These are phyloP conservation scores for Dascillus cervinus DNA, from an alignment of 2,888 invertebrate species.

Conservation along the genomic window DNA sequence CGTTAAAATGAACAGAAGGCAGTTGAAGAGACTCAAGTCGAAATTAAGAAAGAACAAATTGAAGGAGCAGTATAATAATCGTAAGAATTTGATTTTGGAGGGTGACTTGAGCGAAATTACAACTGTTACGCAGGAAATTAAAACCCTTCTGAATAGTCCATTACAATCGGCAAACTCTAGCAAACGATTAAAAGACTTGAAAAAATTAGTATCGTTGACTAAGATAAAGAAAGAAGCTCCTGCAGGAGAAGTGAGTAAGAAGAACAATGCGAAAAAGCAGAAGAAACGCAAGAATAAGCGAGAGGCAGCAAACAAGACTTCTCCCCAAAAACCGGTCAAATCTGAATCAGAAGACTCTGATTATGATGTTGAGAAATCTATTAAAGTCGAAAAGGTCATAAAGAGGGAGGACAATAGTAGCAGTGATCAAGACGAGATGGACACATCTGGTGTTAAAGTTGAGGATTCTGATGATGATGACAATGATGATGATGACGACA, in stretches of 20 bases:
- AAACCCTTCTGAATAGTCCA: no score
- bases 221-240: background rate
- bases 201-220: background rate
- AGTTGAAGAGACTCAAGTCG: no score
- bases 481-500: no score
- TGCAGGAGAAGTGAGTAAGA: background rate
- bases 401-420: background rate
- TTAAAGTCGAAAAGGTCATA: background rate
- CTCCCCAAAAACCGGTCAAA: background rate
- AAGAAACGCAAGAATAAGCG: background rate
- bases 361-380: conserved; percentile 11
- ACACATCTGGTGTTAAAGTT: background rate
- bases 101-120: no score
- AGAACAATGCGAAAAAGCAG: background rate
- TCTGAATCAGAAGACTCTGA: conserved; percentile 10
- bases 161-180: no score
- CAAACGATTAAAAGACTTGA: background rate
- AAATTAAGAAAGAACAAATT: no score
- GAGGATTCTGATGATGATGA: background rate
- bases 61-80: no score
- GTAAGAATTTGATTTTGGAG: no score
- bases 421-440: no score
- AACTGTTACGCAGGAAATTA: no score
- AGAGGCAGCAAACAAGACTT: background rate
- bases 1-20: no score